A percentile compares a stretch with the other conserved stretches of the same genome.
Evolutionary conservation across 1,140 invertebrate genomes (phyloP).

Genomic region (Elymnias hypermnestra): DNA sequence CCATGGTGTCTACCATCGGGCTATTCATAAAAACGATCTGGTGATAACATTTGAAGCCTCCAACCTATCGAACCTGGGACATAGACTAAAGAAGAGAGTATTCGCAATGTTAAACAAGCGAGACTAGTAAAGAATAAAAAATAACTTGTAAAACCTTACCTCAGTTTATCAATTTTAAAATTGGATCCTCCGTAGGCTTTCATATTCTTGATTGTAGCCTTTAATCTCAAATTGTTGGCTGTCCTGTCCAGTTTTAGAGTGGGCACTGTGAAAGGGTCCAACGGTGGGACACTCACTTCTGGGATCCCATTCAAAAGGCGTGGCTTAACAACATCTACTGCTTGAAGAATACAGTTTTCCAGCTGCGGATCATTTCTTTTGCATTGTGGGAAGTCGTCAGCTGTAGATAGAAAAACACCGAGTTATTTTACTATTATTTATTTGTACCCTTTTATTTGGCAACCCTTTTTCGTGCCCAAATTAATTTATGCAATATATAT

Average conservation of each 20-base stretch:
- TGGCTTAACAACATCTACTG: slow-evolving; percentile 77
- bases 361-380: slow-evolving; percentile 77
- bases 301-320: slow-evolving; percentile 79
- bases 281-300: slow-evolving; percentile 78
- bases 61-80: too few relatives aligned
- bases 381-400: slow-evolving; percentile 78
- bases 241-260: slow-evolving; percentile 80
- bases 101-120: not conserved
- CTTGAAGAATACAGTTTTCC: slow-evolving; percentile 77
- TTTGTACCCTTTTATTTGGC: too few relatives aligned
- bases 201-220: slow-evolving; percentile 81
- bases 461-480: too few relatives aligned
- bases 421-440: too few relatives aligned
- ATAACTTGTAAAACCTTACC: slow-evolving; percentile 66
- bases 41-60: too few relatives aligned
- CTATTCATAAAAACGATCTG: too few relatives aligned
- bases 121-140: not conserved
- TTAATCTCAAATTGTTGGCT: slow-evolving; percentile 79
- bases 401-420: slow-evolving; percentile 41
- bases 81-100: too few relatives aligned
- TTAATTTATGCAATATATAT: too few relatives aligned
- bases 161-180: slow-evolving; percentile 80
- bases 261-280: slow-evolving; percentile 81
- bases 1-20: too few relatives aligned
- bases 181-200: slow-evolving; percentile 78